These are phyloP conservation scores for Tenualosa ilisha DNA, from an alignment of 2,797 vertebrate genomes.

Conservation along the genomic window DNA sequence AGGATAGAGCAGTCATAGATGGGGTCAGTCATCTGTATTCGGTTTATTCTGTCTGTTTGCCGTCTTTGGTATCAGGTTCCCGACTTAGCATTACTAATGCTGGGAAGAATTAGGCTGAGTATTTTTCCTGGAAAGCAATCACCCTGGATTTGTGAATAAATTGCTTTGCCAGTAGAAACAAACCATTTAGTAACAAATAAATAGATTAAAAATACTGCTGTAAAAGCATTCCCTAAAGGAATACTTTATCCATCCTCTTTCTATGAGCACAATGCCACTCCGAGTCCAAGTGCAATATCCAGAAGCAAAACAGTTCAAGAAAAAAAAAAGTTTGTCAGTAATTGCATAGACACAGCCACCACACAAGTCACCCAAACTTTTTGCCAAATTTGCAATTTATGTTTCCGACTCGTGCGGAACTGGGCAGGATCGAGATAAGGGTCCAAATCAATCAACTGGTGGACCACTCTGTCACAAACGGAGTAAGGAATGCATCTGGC, in stretches of 20 bases:
- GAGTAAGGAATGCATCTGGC: not conserved
- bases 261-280: not conserved
- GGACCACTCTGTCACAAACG: slow-evolving; percentile 11
- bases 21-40: no score
- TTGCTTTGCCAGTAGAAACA: not conserved
- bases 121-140: not conserved
- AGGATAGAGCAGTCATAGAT: not conserved
- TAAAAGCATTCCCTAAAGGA: not conserved
- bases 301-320: not conserved
- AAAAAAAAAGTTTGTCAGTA: slow-evolving; percentile 21
- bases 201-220: not conserved
- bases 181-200: not conserved
- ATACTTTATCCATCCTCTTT: not conserved
- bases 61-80: not conserved
- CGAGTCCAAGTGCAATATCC: not conserved
- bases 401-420: not conserved
- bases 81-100: not conserved
- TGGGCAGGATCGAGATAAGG: slow-evolving; percentile 26
- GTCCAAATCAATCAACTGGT: slow-evolving; percentile 26
- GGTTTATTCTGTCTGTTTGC: not conserved
- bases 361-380: not conserved
- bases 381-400: not conserved
- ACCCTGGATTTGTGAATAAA: not conserved
- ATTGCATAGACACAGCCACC: not conserved
- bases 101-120: not conserved